A percentile compares a stretch with the other conserved stretches of the same genome.
Conservation (phyloP, 2,797 vertebrate species). For the Phalanger gymnotis region DNA sequence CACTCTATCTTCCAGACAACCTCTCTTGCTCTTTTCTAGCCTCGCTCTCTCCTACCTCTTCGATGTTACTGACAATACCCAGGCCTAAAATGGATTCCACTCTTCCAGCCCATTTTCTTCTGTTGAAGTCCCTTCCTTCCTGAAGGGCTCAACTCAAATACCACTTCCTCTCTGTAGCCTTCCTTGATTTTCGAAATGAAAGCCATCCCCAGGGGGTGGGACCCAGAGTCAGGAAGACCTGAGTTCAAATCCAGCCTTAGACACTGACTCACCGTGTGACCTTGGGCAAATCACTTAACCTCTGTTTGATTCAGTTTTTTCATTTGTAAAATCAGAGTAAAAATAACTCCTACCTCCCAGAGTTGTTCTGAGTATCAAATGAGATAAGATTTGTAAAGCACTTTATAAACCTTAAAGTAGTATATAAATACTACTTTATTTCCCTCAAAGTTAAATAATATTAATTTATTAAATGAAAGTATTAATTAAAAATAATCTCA, state of each 20-base stretch:
- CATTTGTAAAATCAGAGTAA: neutral
- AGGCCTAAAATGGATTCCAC: neutral
- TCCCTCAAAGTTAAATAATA: too few species aligned
- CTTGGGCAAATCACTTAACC: neutral
- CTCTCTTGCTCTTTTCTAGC: neutral
- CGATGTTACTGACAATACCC: neutral
- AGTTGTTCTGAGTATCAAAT: neutral
- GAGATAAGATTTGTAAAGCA: neutral
- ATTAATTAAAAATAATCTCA: too few species aligned
- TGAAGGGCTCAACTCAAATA: neutral
- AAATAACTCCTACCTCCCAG: neutral
- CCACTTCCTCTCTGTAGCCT: neutral
- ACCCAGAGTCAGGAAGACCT: neutral
- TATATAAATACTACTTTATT: neutral
- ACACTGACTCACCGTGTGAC: neutral
- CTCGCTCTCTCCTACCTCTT: neutral
- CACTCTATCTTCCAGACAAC: neutral
- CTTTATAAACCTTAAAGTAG: neutral
- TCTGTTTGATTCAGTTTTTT: neutral
- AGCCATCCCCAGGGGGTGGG: neutral
- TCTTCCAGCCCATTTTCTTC: neutral
- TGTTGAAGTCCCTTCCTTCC: neutral
- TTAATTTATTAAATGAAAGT: too few species aligned
- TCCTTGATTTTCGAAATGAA: neutral
- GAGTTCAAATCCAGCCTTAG: neutral